phyloP scores from a whole-genome alignment of 2,113 vertebrate genomes.

The Macquaria ambigua region DNA sequence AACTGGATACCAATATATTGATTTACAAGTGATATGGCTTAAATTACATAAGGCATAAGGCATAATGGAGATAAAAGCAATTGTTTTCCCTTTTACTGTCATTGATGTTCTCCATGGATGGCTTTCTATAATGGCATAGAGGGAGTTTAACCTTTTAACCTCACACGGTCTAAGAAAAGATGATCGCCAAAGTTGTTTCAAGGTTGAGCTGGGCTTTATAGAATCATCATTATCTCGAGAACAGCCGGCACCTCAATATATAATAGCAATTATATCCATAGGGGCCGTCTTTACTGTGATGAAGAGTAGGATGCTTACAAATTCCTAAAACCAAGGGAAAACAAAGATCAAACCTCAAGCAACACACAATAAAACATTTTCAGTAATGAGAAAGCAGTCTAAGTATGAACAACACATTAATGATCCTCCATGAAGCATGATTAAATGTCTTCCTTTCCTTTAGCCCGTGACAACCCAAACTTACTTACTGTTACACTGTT shows the following conservation, averaged over 20 bases:
- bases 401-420: background rate
- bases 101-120: background rate
- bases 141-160: slow-evolving; percentile 20
- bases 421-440: background rate
- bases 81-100: slow-evolving; percentile 1
- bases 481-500: background rate
- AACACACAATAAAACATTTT: background rate
- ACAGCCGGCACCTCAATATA: background rate
- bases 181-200: background rate
- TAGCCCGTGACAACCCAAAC: background rate
- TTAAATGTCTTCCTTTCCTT: background rate
- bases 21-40: slow-evolving; percentile 33
- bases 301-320: background rate
- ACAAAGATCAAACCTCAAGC: background rate
- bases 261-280: background rate
- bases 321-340: background rate
- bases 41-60: slow-evolving; percentile 1
- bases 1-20: slow-evolving; percentile 24
- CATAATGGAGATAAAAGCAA: slow-evolving; percentile 2
- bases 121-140: background rate
- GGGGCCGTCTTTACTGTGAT: background rate
- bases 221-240: background rate
- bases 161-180: background rate
- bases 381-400: background rate
- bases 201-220: background rate